Evolutionary conservation across 2,113 vertebrate genomes (phyloP), one percentile per base, ranked within the genome.

Genomic region (Ciconia stormi): DNA sequence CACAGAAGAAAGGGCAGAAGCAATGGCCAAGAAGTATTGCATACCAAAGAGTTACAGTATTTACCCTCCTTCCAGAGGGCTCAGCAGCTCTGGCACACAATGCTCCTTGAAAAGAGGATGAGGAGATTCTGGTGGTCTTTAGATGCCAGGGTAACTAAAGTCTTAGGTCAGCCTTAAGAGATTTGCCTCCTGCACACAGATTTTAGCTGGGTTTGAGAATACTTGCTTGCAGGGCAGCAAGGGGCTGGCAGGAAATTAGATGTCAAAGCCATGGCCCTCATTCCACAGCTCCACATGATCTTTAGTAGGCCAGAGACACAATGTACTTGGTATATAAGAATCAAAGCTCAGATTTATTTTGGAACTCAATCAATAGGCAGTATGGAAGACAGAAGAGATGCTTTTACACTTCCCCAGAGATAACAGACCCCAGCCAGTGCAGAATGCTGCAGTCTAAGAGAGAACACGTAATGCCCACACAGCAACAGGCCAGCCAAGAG

Each of bases 41-140:
- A 8, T 10, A 18, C n/a, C 81, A 46, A 82, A 44, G 19, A 67
- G 29, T 7, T 25, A 9, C 42, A 23, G 16, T 25, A 38, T 10
- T 58, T 67, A 44, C 15, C 19, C 42, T 38, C 40, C 15, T 77
- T 26, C 52, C 77, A 87, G n/a, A 69, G 38, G 23, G 49, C 53
- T 63, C 20, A 5, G 62, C 34, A 79, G 65, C 65, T 70, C 26
- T 1, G 4, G 18, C 16, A 56, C 63, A 72, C 46, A 87, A 8
- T 7, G 13, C 14, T 38, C 40, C 69, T 26, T 56, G 46, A 34
- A 78, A 30, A 79, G n/a, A 62, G n/a, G 25, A 61, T 0, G 0
- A 56, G 17, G 46, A 87, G 29, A 52, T 38, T 32, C 62, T 32
- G 32, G 11, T 42, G 44, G 15, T 50, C 56, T 83, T 50, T 19